A percentile compares a stretch with the other conserved stretches of the same genome.
Conservation (phyloP, 2,888 invertebrate species). For the Ametastegia equiseti region DNA sequence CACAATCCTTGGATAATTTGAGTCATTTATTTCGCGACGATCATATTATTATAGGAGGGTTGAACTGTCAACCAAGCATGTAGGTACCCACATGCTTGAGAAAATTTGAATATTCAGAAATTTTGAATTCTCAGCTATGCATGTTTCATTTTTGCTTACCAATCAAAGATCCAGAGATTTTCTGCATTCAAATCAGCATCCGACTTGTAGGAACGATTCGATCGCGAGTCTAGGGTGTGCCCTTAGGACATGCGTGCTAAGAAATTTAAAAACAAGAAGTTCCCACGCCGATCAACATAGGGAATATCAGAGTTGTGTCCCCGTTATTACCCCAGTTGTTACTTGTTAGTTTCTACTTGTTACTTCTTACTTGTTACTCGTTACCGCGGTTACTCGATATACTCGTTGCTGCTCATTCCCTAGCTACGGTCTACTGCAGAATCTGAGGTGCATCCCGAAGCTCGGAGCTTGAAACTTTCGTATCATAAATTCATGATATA, state of each 20-base stretch:
- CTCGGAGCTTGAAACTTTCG: neutral
- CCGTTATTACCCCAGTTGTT: conserved; percentile 41
- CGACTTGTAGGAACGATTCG: neutral
- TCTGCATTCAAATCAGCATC: neutral
- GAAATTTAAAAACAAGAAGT: conserved; percentile 29
- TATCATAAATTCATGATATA: conserved; percentile 58
- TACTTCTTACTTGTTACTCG: conserved; percentile 14
- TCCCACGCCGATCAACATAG: conserved; percentile 41
- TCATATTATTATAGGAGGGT: neutral
- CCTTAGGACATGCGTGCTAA: neutral
- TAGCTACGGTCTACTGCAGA: no score
- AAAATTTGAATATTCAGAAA: neutral
- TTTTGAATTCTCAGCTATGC: neutral
- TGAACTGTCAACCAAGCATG: neutral
- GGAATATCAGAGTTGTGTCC: conserved; percentile 27
- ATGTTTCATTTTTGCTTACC: neutral
- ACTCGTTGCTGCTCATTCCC: conserved; percentile 38
- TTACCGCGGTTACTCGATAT: conserved; percentile 33
- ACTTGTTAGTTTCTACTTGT: conserved; percentile 31
- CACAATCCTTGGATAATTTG: conserved; percentile 3
- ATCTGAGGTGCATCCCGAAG: neutral
- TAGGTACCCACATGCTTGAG: no score
- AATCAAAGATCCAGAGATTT: neutral
- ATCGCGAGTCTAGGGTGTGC: conserved; percentile 23
- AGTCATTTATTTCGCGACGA: conserved; percentile 6